Evolutionary conservation across 2,797 vertebrate species (phyloP).

Genomic region (Hyperoplus immaculatus): DNA sequence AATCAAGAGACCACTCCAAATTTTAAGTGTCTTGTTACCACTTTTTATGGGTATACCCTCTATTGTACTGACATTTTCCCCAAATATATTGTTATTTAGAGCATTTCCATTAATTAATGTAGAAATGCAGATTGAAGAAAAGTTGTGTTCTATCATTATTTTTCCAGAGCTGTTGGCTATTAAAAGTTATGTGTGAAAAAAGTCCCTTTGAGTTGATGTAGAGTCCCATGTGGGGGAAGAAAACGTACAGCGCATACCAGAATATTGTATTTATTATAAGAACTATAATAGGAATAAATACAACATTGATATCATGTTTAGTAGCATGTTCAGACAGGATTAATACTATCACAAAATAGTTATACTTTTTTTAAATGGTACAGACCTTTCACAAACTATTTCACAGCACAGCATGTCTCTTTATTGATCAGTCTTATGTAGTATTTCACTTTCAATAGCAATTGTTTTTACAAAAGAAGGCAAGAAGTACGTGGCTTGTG

Average conservation of each 20-base stretch:
- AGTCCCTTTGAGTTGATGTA: background rate
- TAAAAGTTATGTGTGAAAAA: too few relatives aligned
- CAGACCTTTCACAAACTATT: conserved; percentile 65
- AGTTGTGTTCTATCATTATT: too few relatives aligned
- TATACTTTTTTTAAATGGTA: conserved; percentile 67
- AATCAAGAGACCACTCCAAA: too few relatives aligned
- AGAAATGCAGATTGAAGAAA: too few relatives aligned
- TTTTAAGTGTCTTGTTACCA: too few relatives aligned
- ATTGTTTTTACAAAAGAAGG: conserved; percentile 76
- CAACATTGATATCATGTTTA: conserved; percentile 73
- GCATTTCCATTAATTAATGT: too few relatives aligned
- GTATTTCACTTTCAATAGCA: conserved; percentile 76
- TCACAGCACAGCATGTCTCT: conserved; percentile 71
- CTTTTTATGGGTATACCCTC: too few relatives aligned
- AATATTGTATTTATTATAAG: conserved; percentile 78
- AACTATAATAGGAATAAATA: conserved; percentile 80
- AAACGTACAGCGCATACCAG: conserved; percentile 58
- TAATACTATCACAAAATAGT: conserved; percentile 68
- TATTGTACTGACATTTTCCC: too few relatives aligned
- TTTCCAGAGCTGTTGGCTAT: too few relatives aligned
- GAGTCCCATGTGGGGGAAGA: conserved; percentile 32
- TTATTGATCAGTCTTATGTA: conserved; percentile 79
- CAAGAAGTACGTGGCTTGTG: conserved; percentile 52
- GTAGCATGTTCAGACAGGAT: conserved; percentile 69
- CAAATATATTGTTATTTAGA: too few relatives aligned